A percentile compares a stretch with the other conserved stretches of the same genome.
These are phyloP conservation scores for Cossypha caffra DNA, from an alignment of 2,797 vertebrate genomes.

Conservation along the genomic window DNA sequence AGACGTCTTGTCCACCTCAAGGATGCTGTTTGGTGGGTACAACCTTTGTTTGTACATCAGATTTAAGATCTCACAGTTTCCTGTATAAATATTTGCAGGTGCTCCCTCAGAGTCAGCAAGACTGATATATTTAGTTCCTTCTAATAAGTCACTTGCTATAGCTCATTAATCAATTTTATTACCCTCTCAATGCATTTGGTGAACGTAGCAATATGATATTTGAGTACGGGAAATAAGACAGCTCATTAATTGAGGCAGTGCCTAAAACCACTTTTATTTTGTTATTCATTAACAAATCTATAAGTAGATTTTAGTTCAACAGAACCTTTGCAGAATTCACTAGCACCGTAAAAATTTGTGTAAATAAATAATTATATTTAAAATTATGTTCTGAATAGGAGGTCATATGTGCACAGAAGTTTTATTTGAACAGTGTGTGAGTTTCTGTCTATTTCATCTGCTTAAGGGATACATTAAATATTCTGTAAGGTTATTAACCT, in stretches of 20 bases:
- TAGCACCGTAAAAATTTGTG: neutral
- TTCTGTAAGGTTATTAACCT: neutral
- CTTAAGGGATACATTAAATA: neutral
- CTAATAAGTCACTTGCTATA: constrained; percentile 4
- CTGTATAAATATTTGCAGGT: constrained; percentile 4
- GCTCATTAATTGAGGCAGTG: neutral
- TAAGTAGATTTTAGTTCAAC: neutral
- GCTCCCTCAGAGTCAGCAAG: neutral
- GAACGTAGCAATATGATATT: neutral
- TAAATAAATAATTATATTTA: neutral
- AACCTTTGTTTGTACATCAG: neutral
- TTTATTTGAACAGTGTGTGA: neutral
- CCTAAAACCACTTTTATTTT: constrained; percentile 22
- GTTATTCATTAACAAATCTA: neutral
- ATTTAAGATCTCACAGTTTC: neutral
- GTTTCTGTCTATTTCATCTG: neutral
- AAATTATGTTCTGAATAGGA: neutral
- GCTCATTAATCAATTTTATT: constrained; percentile 41
- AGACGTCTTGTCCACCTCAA: neutral
- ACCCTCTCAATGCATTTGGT: neutral
- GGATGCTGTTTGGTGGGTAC: neutral
- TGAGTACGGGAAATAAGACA: neutral
- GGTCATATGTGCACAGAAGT: neutral
- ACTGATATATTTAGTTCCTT: constrained; percentile 16
- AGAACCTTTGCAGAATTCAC: neutral